Base-by-base conservation (phyloP, 2,797 vertebrate species). In the Diceros bicornis region DNA sequence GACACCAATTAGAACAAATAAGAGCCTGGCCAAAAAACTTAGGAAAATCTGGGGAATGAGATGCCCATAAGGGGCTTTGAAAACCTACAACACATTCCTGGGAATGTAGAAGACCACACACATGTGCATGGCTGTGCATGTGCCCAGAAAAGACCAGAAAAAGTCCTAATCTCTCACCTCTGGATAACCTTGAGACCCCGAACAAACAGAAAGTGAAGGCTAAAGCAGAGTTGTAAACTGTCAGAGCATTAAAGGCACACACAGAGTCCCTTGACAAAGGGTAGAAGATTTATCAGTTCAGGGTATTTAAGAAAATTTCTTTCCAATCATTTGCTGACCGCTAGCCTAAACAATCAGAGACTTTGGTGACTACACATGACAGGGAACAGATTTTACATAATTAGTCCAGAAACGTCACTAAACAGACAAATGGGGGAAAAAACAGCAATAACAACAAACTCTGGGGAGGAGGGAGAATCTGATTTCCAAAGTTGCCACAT, bases 91-190 rank as follows among this genome's bases (percentile, higher is more conserved):
- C 6, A 55, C 34, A 29, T 34, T 16, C 4, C 59, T 66, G 34
- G 44, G 72, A 75, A 16, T 50, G 41, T 17, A n/a, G 68, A 32
- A 37, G 4, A 29, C 57, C 71, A 66, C 23, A 37, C 20, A 50
- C 25, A 32, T 1, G 20, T 6, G 5, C 2, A 4, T 14, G 47
- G 0, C 27, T 74, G 14, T 6, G 20, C 32, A 55, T 25, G 1
- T 32, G 37, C 14, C 44, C n/a, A 1, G 3, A 81, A 52, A 59
- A 55, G 27, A 11, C 4, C 4, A 6, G 47, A 62, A 25, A 89
- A 20, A 55, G 4, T 27, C 50, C 57, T 34, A 50, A 50, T 18
- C 41, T 81, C n/a, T 81, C 47, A 62, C 32, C 13, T 93, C 83
- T 61, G 57, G 8, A 14, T 52, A 59, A 69, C 32, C 34, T 29